Base-by-base conservation (phyloP, 2,797 vertebrate species). In the Taenioides sp. region DNA sequence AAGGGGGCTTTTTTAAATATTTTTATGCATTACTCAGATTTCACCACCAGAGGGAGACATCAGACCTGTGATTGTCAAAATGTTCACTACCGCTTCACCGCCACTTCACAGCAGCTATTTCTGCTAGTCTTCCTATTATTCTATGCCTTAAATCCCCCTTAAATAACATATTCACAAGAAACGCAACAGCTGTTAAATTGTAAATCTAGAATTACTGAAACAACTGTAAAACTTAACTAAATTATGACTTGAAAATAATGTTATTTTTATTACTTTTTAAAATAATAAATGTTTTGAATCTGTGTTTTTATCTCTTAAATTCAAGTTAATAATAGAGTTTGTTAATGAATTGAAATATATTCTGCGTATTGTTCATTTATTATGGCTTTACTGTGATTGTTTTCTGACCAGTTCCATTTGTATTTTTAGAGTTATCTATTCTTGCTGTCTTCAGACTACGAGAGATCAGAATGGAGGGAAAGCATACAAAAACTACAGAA, bases 381-480 rank as follows among this genome's bases (percentile, higher is more conserved):
- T 7, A 20, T 9, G 7, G 4, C 5, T 61, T 11, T 61, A 4
- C 34, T 34, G 20, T 61, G 28, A 27, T 16, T 5, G 6, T 27
- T 18, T 18, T 61, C 34, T 61, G 28, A 60, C 25, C 25, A 31
- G 0, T 31, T 34, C 2, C 5, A n/a, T 62, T 37, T 62, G 28
- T 60, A 14, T 63, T 23, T 88, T 0, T 87, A 99, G 98, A 98
- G 96, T 87, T 97, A 95, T 89, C 85, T 95, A 70, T 99, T 99
- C 85, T 94, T 99, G 58, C 89, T 99, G 49, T 98, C 97, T 0
- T 99, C 97, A 0, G 98, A 99, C 85, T 99, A 99, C 0, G 98
- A 99, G 88, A 92, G 98, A 77, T 95, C 97, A 0, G 98, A 99
- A 87, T 99, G 98, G 98, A 95, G 93, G 78, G 98, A 99, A 84